Evolutionary conservation across 2,797 vertebrate genomes (phyloP), one percentile per base, ranked within the genome.

Genomic region (Macrochelys suwanniensis): DNA sequence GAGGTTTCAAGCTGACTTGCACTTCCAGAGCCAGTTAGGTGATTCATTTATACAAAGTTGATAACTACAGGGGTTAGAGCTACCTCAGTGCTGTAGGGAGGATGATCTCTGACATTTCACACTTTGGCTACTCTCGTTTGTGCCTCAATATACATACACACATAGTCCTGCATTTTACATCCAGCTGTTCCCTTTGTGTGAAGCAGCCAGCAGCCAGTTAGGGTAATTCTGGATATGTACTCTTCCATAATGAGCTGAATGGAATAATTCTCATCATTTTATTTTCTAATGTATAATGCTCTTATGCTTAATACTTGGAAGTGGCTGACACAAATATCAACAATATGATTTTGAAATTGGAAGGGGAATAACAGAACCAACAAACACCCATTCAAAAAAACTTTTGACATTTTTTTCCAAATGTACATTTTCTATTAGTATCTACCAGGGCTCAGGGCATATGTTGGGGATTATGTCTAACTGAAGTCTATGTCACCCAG

Each of bases 141-240:
- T 59, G 45, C 23, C 23, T 84, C 19, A 33, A 19, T 11, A 56
- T 33, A 53, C 11, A 57, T 0, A 0, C 56, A 92, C 76, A 95
- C 82, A 86, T 81, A 65, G 74, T 28, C 90, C 54, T 82, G 89
- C 65, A 49, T 93, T 96, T 96, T 95, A 89, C 91, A 76, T 94
- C 80, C 76, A 92, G 94, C 92, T 84, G 49, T 94, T 95, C 84
- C 82, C 84, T 91, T 84, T 2, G 0, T 53, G 33, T 71, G 82
- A 45, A 96, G 74, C 84, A 94, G 74, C 53, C 85, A 85, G 82
- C 71, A 94, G 82, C 74, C 85, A 71, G 85, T 96, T 92, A 94
- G 80, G 45, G 84, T 96, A 97, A 95, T 94, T 95, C 88, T 93
- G 87, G 95, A 82, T 68, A 86, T 97, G 82, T 68, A 81, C 19